Evolutionary conservation across 2,113 vertebrate genomes (phyloP).

Genomic region (Poeciliopsis turrubarensis): DNA sequence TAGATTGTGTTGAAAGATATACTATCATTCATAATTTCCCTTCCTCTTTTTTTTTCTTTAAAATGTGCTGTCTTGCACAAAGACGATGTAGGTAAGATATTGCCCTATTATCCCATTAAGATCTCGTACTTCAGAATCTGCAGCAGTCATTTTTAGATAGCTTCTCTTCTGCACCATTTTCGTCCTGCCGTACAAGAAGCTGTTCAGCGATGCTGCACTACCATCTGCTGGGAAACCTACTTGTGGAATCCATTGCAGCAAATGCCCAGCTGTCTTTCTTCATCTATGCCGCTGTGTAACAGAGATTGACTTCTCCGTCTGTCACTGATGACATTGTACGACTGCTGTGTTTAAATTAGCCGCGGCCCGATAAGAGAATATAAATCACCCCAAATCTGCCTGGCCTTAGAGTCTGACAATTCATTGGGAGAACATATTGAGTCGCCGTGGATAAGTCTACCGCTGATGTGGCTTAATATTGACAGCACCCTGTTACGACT

Average conservation of each 20-base stretch:
- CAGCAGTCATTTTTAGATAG: conserved; percentile 62
- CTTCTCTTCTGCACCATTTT: conserved; percentile 69
- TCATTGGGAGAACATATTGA: conserved; percentile 45
- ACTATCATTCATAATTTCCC: conserved; percentile 57
- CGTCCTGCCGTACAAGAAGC: conserved; percentile 36
- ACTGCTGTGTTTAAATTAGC: conserved; percentile 67
- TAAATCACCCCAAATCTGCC: conserved; percentile 60
- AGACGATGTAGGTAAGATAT: conserved; percentile 62
- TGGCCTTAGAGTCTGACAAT: conserved; percentile 45
- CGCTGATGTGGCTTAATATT: conserved; percentile 53
- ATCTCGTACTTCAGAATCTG: conserved; percentile 55
- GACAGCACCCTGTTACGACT: conserved; percentile 53
- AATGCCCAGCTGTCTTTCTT: conserved; percentile 9
- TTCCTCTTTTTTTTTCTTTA: not conserved
- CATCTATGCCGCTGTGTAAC: conserved; percentile 25
- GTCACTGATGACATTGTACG: conserved; percentile 72
- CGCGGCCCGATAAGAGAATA: conserved; percentile 62
- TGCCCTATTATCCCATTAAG: conserved; percentile 68
- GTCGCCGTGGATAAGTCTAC: conserved; percentile 38
- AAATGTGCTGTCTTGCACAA: conserved; percentile 62
- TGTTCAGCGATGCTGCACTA: conserved; percentile 61
- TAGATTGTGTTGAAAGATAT: conserved; percentile 65
- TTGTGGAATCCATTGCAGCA: conserved; percentile 19
- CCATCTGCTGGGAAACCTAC: conserved; percentile 74
- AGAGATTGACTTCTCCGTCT: conserved; percentile 68